Conservation (phyloP, 2,113 vertebrate species). For the Amblyornis subalaris region DNA sequence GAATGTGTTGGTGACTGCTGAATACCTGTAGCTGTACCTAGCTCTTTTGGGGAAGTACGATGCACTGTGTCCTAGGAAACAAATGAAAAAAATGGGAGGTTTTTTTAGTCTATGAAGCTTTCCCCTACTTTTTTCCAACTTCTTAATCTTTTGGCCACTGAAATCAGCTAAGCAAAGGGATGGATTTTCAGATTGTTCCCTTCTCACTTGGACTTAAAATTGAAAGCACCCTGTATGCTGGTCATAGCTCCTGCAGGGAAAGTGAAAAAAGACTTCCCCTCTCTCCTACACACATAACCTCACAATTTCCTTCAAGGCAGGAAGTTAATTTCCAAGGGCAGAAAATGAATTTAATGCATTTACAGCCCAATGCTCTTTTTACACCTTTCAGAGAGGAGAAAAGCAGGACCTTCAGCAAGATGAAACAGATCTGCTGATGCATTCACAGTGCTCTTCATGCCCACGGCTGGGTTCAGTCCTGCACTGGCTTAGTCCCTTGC, state of each 20-base stretch:
- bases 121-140: not conserved
- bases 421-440: not conserved
- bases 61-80: slow-evolving; percentile 24
- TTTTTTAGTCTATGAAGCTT: not conserved
- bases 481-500: not conserved
- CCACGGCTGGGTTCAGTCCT: not conserved
- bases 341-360: not conserved
- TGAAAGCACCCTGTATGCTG: not conserved
- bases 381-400: not conserved
- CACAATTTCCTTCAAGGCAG: not conserved
- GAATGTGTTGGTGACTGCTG: slow-evolving; percentile 68
- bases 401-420: not conserved
- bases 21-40: slow-evolving; percentile 79
- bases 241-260: not conserved
- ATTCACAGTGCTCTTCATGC: not conserved
- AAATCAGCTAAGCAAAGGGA: not conserved
- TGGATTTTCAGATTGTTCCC: not conserved
- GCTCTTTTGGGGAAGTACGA: slow-evolving; percentile 62
- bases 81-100: rapidly evolving
- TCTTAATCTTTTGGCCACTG: not conserved
- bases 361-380: rapidly evolving
- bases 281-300: not conserved
- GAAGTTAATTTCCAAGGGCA: not conserved
- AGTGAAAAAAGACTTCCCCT: not conserved
- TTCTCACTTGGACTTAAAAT: not conserved